A percentile compares a stretch with the other conserved stretches of the same genome.
Conservation (phyloP, 2,888 invertebrate genomes). For the Pollenia angustigena region DNA sequence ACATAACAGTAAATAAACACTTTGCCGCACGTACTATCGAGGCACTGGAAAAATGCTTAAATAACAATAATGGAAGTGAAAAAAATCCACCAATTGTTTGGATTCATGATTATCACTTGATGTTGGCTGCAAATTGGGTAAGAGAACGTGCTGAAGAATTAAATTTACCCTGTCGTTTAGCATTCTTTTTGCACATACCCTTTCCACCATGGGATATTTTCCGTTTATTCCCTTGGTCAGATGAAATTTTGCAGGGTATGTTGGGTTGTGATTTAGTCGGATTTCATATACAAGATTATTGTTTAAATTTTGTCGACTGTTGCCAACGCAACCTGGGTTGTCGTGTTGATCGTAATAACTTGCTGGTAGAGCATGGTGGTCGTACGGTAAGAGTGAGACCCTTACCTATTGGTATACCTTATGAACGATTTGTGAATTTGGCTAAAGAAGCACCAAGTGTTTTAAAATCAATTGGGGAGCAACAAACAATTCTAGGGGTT, state of each 20-base stretch:
- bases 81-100: conserved; percentile 90
- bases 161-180: conserved; percentile 90
- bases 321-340: conserved; percentile 94
- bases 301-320: conserved; percentile 95
- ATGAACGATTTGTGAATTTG: conserved; percentile 92
- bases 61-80: conserved; percentile 83
- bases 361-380: conserved; percentile 94
- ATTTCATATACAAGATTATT: conserved; percentile 96
- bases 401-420: conserved; percentile 95
- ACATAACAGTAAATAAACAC: conserved; percentile 91
- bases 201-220: conserved; percentile 98
- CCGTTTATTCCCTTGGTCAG: conserved; percentile 95
- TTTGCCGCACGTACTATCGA: conserved; percentile 92
- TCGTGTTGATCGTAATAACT: conserved; percentile 93
- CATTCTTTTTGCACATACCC: conserved; percentile 97
- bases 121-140: conserved; percentile 96
- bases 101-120: conserved; percentile 97
- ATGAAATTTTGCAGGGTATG: conserved; percentile 96
- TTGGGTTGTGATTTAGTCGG: conserved; percentile 96
- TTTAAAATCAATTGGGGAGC: conserved; percentile 88
- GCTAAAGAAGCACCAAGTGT: conserved; percentile 89
- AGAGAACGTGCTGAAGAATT: conserved; percentile 93
- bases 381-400: conserved; percentile 93
- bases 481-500: conserved; percentile 93
- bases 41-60: conserved; percentile 86